Base-by-base conservation (phyloP, 2,113 vertebrate species). In the Neodon shergylaensis region DNA sequence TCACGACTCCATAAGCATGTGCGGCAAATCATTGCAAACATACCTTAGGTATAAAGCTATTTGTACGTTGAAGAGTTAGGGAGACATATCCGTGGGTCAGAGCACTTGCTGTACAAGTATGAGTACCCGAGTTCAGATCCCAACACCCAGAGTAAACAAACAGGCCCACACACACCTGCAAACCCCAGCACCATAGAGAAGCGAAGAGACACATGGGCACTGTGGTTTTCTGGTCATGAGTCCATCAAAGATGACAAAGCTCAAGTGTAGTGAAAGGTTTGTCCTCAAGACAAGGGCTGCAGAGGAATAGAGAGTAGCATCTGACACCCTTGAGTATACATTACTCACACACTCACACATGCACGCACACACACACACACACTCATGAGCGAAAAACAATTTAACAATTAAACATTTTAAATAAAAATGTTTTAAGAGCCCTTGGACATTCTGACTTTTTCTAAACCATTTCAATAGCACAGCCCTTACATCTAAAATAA, bases 401-500 rank as follows among this genome's bases (percentile, higher is more conserved):
- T 65, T 88, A 63, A 66, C 77, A 84, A 89, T 39, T 92, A 76
- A 66, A 63, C 33, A 14, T 73, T 88, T 65, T 31, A 92, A 89
- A 61, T 77, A 21, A 58, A 73, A 92, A 79, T 66, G 47, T 79
- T 73, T 47, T 44, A 33, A 47, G 11, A 93, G 82, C 17, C 9
- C 66, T 72, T 86, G 82, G 94, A 74, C 42, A 93, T 72, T 90
- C 52, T 65, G 44, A 39, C 70, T 54, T 83, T 79, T 94, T 84
- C 7, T 36, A 52, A 52, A 94, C 68, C 19, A 52, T 90, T 82
- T 88, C 63, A 94, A 74, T 93, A 7, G 88, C 49, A 83, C 86
- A 86, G 72, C 85, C 94, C 81, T 92, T 94, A 42, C 42, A 7
- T 96, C 42, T 87, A 78, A 88, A 94, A 76, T 81, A 92, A 94